phyloP scores from a whole-genome alignment of 2,888 invertebrate genomes.

The Melipona bicolor region DNA sequence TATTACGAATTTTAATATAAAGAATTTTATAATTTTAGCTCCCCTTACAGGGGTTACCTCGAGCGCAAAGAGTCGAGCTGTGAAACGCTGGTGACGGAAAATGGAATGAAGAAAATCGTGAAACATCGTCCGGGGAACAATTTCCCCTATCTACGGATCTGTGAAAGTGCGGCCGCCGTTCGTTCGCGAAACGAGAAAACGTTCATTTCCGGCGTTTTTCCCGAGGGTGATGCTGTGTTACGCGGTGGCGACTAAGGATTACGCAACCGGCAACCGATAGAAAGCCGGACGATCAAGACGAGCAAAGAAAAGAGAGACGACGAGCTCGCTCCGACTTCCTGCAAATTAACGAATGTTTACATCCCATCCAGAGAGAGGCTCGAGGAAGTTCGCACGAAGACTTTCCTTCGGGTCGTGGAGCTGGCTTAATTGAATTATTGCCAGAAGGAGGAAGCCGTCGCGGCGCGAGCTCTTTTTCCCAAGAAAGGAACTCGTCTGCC shows the following conservation, averaged over 20 bases:
- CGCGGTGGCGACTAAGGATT: constrained; percentile 37
- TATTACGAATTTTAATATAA: no score
- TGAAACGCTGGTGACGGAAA: no score
- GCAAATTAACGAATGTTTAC: constrained; percentile 58
- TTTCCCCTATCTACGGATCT: background rate
- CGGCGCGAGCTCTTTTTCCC: constrained; percentile 30
- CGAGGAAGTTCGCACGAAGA: constrained; percentile 59
- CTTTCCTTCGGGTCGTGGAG: constrained; percentile 48
- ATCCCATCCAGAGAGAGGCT: constrained; percentile 14
- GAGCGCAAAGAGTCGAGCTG: no score
- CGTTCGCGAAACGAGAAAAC: constrained; percentile 4
- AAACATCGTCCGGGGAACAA: no score
- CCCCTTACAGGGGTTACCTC: no score
- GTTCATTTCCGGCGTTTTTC: constrained; percentile 53
- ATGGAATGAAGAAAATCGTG: no score
- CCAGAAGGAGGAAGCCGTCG: constrained; percentile 53
- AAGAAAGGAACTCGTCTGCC: constrained; percentile 46
- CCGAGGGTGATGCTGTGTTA: constrained; percentile 42
- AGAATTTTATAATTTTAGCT: no score
- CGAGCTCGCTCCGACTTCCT: constrained; percentile 36
- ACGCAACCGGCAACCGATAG: constrained; percentile 33
- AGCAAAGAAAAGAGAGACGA: constrained; percentile 9
- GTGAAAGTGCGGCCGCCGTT: background rate
- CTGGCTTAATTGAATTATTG: constrained; percentile 54
- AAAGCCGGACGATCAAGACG: constrained; percentile 48